Percentiles rank a stretch among this genome's conserved stretches.
Evolutionary conservation across 2,888 invertebrate species (phyloP).

Genomic region (Eucriotettix oculatus): DNA sequence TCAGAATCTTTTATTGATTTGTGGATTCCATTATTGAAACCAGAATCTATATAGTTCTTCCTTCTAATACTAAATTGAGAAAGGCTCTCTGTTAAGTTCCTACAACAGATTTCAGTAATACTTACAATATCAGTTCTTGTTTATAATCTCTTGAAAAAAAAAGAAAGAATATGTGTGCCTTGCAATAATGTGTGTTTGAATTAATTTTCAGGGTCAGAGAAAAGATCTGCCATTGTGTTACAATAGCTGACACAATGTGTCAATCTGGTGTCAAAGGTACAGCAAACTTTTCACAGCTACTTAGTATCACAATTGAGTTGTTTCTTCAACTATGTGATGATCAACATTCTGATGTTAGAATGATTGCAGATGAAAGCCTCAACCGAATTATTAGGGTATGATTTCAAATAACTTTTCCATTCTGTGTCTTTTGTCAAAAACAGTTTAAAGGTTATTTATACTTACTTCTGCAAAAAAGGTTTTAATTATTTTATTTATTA

Average conservation of each 20-base stretch:
- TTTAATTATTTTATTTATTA: background rate
- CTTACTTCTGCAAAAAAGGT: background rate
- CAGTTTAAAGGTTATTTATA: background rate
- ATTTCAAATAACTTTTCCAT: background rate
- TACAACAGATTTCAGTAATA: too few species aligned
- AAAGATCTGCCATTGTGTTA: slow-evolving; percentile 52
- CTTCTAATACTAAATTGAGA: too few species aligned
- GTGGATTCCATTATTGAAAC: too few species aligned
- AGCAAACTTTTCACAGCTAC: slow-evolving; percentile 42
- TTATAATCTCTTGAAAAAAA: too few species aligned
- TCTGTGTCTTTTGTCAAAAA: background rate
- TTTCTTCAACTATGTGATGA: slow-evolving; percentile 59
- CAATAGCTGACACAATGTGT: slow-evolving; percentile 55
- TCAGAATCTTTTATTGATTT: too few species aligned
- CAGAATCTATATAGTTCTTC: too few species aligned
- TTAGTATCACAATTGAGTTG: slow-evolving; percentile 53
- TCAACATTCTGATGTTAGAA: slow-evolving; percentile 56
- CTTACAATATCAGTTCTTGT: too few species aligned
- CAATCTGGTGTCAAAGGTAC: slow-evolving; percentile 40
- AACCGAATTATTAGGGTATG: slow-evolving; percentile 56
- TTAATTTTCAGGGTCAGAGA: slow-evolving; percentile 47
- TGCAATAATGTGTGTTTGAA: too few species aligned
- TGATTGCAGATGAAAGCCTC: slow-evolving; percentile 66
- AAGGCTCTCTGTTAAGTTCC: too few species aligned
- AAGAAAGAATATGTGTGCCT: too few species aligned